Evolutionary conservation across 2,888 invertebrate species (phyloP), one percentile per base, ranked within the genome.

Genomic region (Oscheius onirici): DNA sequence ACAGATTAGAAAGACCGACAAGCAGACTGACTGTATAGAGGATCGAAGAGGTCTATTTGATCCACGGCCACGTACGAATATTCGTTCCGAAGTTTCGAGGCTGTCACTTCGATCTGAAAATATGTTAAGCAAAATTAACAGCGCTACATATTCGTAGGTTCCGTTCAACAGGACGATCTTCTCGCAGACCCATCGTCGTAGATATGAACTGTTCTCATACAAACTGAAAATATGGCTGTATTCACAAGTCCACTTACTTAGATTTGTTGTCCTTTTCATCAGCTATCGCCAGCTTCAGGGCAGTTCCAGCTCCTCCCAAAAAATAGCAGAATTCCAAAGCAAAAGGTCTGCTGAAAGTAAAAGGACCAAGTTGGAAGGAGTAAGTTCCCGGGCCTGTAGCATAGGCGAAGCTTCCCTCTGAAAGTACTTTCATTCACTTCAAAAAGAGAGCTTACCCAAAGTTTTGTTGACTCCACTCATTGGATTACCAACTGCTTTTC

Each of bases 241-340:
- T 58, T 72, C 17, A 43, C 49, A 41, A 34, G 55, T 46, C 6
- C 6, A 54, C 71, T 58, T 54, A 74, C 76, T 26, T 40, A 13
- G 28, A 52, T 15, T 70, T 58, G 13, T 60, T 44, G 28, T 66
- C 69, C 10, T 51, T 67, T 8, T 58, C 49, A 13, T 58, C 46
- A 2, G 54, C 58, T 20, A 70, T 34, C 24, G 70, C 61, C n/a
- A 83, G 65, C 20, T 57, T 51, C 17, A 83, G 72, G 11, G 55
- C 51, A 1, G 76, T 72, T 11, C 73, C 78, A 10, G 67, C 28
- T 8, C 72, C 72, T 11, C 78, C 71, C 1, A 76, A 57, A 70
- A 75, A 82, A 69, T 74, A 81, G 66, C 84, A 84, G 71, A 84
- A 84, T 20, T 80, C 80, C 13, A 84, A 51, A 0, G 79, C 78